Base-by-base conservation (phyloP, 2,888 invertebrate species). In the Tenthredo mesomela region DNA sequence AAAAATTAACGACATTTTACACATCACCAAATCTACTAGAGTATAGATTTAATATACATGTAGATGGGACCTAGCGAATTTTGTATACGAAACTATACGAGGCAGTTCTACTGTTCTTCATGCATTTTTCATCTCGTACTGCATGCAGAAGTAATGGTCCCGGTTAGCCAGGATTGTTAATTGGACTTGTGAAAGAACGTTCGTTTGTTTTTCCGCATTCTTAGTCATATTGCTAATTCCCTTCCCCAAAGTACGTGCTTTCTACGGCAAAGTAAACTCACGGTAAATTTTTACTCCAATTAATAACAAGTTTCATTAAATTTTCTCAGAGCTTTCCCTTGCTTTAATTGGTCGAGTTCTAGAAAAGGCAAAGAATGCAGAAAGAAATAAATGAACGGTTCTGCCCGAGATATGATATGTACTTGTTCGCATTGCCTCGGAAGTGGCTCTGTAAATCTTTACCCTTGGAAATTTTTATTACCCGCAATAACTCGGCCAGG, bases 401-500 rank as follows among this genome's bases (percentile, higher is more conserved):
- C 43, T n/a, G n/a, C n/a, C 21, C 25, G 21, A 75, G 43, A 75
- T 75, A 75, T 75, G 75, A 78, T 54, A 54, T 21, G 54, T 78
- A 54, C 54, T 58, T 58, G 78, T 78, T 54, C 78, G 33, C 78
- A 47, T 75, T 75, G 25, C 47, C 37, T 33, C 9, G 21, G 29
- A 12, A 75, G 47, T 75, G 25, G 12, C 43, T 75, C 75, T 75
- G 75, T 75, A 75, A 75, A 75, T 75, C 75, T 47, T 75, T 37
- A 25, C 75, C 75, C 75, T 47, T 25, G 47, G 75, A 47, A 75
- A 75, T 21, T 50, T 78, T 54, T 54, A 58, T 54, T 54, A 54
- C 75, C 75, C 2, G 43, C 75, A 75, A 71, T 71, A 71, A 71
- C 70, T 71, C 40, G 70, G 70, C 18, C 75, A 7, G n/a, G 75